Base-by-base conservation (phyloP, 1,140 invertebrate species). In the Drosophila takahashii region DNA sequence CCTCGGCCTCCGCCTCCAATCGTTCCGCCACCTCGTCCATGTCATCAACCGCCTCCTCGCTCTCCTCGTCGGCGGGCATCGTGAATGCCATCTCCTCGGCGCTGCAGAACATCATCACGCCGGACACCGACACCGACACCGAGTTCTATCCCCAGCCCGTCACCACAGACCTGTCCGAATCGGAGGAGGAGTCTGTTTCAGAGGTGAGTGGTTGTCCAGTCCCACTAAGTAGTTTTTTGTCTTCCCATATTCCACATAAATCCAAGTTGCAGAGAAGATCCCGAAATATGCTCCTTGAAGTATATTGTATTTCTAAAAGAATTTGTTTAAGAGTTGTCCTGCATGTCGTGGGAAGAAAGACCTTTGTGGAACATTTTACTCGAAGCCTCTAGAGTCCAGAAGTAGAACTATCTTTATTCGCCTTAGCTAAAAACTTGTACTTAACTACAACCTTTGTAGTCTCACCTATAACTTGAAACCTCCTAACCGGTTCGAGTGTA, bases 101-200 rank as follows among this genome's bases (percentile, higher is more conserved):
- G 18, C 44, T 90, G 73, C 81, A 90, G 47, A 87, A 76, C 52
- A 91, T 84, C 42, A 84, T 90, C 5, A 90, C 90, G 34, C 89
- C 79, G 59, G 90, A 86, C 47, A 90, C 90, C 4, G 90, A 92
- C 59, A 95, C 95, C 64, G 95, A 95, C 93, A 95, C 94, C 74
- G 90, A 91, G 27, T 93, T 94, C 64, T 95, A 95, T 92, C 94
- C 95, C 81, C 94, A 95, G 60, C 94, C 94, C 92, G 96, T 95
- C 93, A 95, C 96, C 93, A 96, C 96, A 93, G 96, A 97, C 94
- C 95, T 96, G 93, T 97, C 96, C 79, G 96, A 97, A 94, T 97
- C 96, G 92, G 97, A 97, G 92, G 97, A 97, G 93, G 97, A 98
- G 92, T 97, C 97, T 93, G 96, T 97, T 92, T 97, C 96, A 86